These are phyloP conservation scores for Oeneis ivallda DNA, from an alignment of 2,888 invertebrate species.

Conservation along the genomic window DNA sequence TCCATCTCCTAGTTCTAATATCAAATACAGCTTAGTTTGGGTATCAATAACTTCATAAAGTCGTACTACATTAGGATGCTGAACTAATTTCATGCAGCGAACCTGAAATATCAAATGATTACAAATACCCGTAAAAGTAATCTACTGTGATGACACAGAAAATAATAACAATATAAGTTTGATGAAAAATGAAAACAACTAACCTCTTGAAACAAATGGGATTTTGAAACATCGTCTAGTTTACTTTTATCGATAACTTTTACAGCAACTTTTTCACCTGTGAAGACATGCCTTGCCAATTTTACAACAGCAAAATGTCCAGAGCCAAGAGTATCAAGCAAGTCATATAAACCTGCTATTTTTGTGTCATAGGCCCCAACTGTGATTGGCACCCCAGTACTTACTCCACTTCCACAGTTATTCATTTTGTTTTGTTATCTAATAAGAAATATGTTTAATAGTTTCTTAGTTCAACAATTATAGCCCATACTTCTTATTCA, in stretches of 20 bases:
- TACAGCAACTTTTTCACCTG: constrained; percentile 98
- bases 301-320: constrained; percentile 99
- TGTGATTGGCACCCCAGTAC: constrained; percentile 55
- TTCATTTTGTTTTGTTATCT: constrained; percentile 55
- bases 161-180: not conserved
- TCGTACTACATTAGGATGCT: constrained; percentile 99
- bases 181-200: not conserved
- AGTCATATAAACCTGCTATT: constrained; percentile 98
- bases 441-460: constrained; percentile 21
- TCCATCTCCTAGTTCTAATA: constrained; percentile 98
- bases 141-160: constrained; percentile 14
- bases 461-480: not conserved
- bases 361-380: constrained; percentile 88
- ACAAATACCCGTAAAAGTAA: constrained; percentile 4
- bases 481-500: not conserved
- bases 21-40: constrained; percentile 97
- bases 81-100: constrained; percentile 99
- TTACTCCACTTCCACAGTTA: constrained; percentile 62
- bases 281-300: constrained; percentile 98
- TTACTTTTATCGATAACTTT: constrained; percentile 99
- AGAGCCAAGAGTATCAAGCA: constrained; percentile 97
- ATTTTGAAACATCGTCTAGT: constrained; percentile 96
- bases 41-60: constrained; percentile 99
- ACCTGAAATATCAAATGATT: constrained; percentile 78
- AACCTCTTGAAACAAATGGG: constrained; percentile 98